These are phyloP conservation scores for Oryzias sinensis DNA, from an alignment of 2,797 vertebrate species.

Conservation along the genomic window DNA sequence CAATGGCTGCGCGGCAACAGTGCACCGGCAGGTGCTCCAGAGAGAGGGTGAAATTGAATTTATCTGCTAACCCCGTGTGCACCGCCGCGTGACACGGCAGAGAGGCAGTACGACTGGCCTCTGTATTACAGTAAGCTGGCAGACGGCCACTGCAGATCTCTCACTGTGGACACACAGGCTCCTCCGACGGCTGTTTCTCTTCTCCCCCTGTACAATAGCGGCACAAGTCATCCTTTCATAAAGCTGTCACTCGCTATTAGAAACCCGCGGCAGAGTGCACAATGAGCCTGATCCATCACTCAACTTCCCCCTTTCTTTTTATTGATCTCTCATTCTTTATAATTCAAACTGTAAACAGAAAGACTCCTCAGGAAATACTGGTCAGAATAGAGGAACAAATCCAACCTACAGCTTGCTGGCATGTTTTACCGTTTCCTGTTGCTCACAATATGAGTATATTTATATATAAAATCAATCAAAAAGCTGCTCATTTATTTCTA, in stretches of 20 bases:
- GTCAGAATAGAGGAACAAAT: neutral
- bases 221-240: conserved; percentile 35
- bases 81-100: conserved; percentile 26
- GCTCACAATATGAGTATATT: conserved; percentile 3
- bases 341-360: conserved; percentile 27
- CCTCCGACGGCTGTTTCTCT: conserved; percentile 34
- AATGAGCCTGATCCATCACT: conserved; percentile 9
- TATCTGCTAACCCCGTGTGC: conserved; percentile 41
- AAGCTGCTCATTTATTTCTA: too few relatives aligned
- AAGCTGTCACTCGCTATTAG: conserved; percentile 33
- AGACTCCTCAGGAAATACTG: neutral
- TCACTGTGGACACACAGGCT: conserved; percentile 18
- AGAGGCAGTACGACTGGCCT: conserved; percentile 29
- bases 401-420: neutral
- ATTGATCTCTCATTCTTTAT: conserved; percentile 17
- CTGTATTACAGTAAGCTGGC: conserved; percentile 41
- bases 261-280: conserved; percentile 14
- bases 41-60: conserved; percentile 56
- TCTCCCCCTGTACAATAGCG: conserved; percentile 27
- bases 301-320: neutral
- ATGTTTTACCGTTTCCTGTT: conserved; percentile 12
- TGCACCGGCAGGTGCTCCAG: conserved; percentile 60
- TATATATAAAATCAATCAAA: too few relatives aligned
- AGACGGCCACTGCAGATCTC: conserved; percentile 30
- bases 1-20: conserved; percentile 35